Base-by-base conservation (phyloP, 2,888 invertebrate genomes). In the Pheosia tremula region DNA sequence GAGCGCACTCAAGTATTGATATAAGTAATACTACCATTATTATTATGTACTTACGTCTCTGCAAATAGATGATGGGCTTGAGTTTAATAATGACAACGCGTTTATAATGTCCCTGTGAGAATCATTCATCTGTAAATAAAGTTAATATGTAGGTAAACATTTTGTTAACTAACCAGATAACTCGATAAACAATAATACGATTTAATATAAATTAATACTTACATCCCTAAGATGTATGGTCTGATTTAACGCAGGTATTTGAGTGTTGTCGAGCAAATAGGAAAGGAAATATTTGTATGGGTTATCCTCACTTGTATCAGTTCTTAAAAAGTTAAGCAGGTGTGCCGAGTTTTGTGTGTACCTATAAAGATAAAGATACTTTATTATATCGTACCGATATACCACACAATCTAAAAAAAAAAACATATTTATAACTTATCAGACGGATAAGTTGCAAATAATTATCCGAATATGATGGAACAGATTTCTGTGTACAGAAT, bases 281-380 rank as follows among this genome's bases (percentile, higher is more conserved):
- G 63, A 60, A 5, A 72, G 62, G 54, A 71, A 76, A 45, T 62
- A 62, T 6, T 58, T 59, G 60, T 75, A 76, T 2, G 68, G 67
- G 60, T 63, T 72, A 38, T 68, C 71, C 11, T 60, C 64, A 43
- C 8, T 52, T 6, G n/a, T 69, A 37, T 71, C 68, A 55, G 77
- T 70, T 36, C 78, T 75, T 37, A 84, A 63, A 47, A 87, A 87
- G 63, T 84, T 83, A 56, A 84, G 57, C 24, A 90, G 75, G 47
- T 77, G 76, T 24, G 75, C 56, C 24, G 85, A 82, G 67, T 89
- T 88, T 61, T 82, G 75, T 47, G 82, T 83, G 58, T 79, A 74
- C 81, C 89, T 90, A 75, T 63, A 79, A 70, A 57, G 43, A 47
- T 47, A n/a, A n/a, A 47, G 45, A 0, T 9, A 36, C 9, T 43